These are phyloP conservation scores for Nycticorax nycticorax DNA, from an alignment of 2,113 vertebrate species.

Conservation along the genomic window DNA sequence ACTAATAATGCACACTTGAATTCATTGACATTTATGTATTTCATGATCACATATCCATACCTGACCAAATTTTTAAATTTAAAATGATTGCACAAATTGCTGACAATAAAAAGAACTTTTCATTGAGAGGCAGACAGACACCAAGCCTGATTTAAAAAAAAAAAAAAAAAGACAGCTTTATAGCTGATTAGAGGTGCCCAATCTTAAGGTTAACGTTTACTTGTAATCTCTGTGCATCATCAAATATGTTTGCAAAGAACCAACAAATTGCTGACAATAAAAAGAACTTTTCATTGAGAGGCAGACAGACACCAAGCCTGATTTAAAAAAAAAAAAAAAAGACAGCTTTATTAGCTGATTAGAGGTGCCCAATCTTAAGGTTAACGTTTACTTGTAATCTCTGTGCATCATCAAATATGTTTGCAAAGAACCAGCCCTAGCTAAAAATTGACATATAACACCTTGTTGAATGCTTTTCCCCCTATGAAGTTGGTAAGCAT, in stretches of 20 bases:
- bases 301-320: background rate
- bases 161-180: background rate
- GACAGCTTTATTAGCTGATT: background rate
- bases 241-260: background rate
- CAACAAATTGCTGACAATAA: background rate
- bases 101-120: background rate
- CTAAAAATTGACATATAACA: background rate
- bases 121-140: background rate
- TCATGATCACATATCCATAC: background rate
- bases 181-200: background rate
- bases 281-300: background rate
- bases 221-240: background rate
- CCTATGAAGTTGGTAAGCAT: background rate
- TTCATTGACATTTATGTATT: background rate
- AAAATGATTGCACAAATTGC: background rate
- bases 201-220: background rate
- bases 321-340: background rate
- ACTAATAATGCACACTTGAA: background rate
- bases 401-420: background rate
- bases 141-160: background rate
- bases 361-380: background rate
- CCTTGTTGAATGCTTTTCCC: background rate
- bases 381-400: background rate
- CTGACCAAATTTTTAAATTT: background rate
- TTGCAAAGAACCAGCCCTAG: background rate